Base-by-base conservation (phyloP, 2,113 vertebrate genomes). In the Oncorhynchus gorbuscha region DNA sequence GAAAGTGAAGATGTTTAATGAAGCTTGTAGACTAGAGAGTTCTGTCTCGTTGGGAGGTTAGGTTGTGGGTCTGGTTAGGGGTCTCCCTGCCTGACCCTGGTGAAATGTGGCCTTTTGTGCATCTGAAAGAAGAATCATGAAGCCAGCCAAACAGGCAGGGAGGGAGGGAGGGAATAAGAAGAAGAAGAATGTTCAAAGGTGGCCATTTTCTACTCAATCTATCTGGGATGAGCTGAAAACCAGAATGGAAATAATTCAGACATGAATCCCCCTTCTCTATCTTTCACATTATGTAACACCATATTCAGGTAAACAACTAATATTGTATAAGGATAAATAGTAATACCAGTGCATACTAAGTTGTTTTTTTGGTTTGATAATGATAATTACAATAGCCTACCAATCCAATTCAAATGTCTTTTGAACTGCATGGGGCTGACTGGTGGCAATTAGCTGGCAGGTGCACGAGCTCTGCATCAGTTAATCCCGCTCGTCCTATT, bases 371-470 rank as follows among this genome's bases (percentile, higher is more conserved):
- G 59, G 75, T 78, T 69, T 74, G 49, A 51, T 24, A 49, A 49
- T 49, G n/a, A 51, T 49, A 24, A 70, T 70, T 16, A 83, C 85
- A 87, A 86, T 73, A 45, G 39, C 39, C 39, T 45, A 75, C 76
- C 61, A 49, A 74, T 49, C n/a, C 35, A 74, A 65, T 65, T 74
- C 66, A 66, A 66, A 13, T 2, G 79, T 55, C 4, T 81, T 64
- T 80, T 86, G 84, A 64, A 78, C 66, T 76, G 70, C 22, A n/a
- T 24, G 68, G 26, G 24, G 59, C 35, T 20, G 28, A 28, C 7
- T n/a, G 69, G 79, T 92, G 39, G 39, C 39, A 89, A 89, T 90
- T 89, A 81, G 77, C 78, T 83, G 85, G 89, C 91, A 91, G 89
- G 89, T 92, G 89, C 89, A 12, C 1, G 30, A 80, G 62, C 62